Evolutionary conservation across 1,140 invertebrate species (phyloP).

Genomic region (Amphibalanus amphitrite): DNA sequence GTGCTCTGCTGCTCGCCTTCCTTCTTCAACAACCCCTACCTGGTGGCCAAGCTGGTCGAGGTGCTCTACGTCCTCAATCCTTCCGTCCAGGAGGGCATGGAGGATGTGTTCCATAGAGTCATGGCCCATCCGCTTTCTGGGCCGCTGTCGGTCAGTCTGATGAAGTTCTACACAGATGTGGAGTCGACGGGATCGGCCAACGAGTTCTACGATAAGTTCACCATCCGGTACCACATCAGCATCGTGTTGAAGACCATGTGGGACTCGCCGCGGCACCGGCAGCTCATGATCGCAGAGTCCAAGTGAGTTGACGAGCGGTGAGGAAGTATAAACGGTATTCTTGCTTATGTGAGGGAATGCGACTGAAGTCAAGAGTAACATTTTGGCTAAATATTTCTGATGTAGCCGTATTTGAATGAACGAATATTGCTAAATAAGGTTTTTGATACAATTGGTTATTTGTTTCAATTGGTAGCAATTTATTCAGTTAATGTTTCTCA

Average conservation of each 20-base stretch:
- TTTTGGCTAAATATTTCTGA: too few relatives aligned
- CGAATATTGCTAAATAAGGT: too few relatives aligned
- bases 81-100: constrained; percentile 45
- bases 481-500: too few relatives aligned
- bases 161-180: constrained; percentile 97
- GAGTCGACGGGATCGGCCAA: constrained; percentile 92
- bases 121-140: constrained; percentile 75
- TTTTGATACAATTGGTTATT: too few relatives aligned
- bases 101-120: constrained; percentile 41
- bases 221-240: constrained; percentile 93
- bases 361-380: too few relatives aligned
- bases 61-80: constrained; percentile 85
- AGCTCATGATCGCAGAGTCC: constrained; percentile 33
- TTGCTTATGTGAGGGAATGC: too few relatives aligned
- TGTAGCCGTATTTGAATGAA: too few relatives aligned
- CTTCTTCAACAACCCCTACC: constrained; percentile 86
- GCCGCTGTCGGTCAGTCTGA: constrained; percentile 64
- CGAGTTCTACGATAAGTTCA: constrained; percentile 99
- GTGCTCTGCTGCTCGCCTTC: constrained; percentile 74
- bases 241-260: constrained; percentile 67
- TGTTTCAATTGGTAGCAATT: too few relatives aligned
- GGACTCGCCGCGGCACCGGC: constrained; percentile 30
- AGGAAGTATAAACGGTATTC: constrained; percentile 4
- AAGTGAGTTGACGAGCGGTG: constrained; percentile 23
- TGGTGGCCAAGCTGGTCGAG: constrained; percentile 50